These are phyloP conservation scores for Seira musarum DNA, from an alignment of 2,888 invertebrate genomes.

Conservation along the genomic window DNA sequence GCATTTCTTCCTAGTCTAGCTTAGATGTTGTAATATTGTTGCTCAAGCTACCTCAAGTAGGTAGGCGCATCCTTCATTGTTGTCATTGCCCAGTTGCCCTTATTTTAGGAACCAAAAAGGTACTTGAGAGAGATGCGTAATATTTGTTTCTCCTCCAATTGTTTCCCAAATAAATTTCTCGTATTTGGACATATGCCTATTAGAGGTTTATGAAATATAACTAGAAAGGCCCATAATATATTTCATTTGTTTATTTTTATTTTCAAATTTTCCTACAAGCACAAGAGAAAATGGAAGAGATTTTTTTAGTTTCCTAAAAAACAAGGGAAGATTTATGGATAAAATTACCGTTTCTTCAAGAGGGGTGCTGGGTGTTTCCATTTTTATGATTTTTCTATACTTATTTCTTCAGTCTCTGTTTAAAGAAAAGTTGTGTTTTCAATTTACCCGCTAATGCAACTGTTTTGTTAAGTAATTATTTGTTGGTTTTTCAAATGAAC, in stretches of 20 bases:
- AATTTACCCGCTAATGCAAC: not conserved
- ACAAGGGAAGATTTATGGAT: conserved; percentile 48
- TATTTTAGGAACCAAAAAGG: not conserved
- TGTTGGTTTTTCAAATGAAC: not conserved
- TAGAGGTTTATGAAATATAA: not conserved
- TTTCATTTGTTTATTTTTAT: conserved; percentile 43
- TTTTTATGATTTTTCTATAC: conserved; percentile 23
- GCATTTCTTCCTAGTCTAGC: not conserved
- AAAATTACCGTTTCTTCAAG: conserved; percentile 49
- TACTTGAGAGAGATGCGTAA: no score
- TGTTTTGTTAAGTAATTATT: conserved; percentile 2
- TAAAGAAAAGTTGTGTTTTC: not conserved
- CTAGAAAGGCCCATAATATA: not conserved
- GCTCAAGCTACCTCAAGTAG: not conserved
- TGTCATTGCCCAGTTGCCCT: conserved; percentile 2
- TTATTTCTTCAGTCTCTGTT: not conserved
- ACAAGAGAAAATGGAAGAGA: conserved; percentile 8
- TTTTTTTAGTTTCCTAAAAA: conserved; percentile 22
- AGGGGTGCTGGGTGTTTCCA: conserved; percentile 47
- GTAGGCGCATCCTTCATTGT: not conserved
- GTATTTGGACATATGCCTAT: not conserved
- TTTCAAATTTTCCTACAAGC: conserved; percentile 34
- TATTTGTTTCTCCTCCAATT: not conserved
- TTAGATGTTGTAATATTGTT: not conserved
- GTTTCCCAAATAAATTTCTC: not conserved